Conservation (phyloP, 2,888 invertebrate genomes). For the Hartigia nigra region DNA sequence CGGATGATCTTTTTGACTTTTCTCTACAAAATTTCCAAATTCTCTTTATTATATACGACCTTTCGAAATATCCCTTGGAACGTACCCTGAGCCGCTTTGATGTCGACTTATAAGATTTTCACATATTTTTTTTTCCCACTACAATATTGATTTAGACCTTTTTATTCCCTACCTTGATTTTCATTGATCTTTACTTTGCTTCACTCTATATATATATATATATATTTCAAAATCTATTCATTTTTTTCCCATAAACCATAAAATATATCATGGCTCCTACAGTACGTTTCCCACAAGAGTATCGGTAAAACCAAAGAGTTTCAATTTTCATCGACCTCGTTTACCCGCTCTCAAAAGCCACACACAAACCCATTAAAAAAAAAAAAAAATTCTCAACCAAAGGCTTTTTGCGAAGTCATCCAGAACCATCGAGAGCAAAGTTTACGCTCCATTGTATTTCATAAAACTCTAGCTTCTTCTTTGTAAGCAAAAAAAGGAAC, state of each 20-base stretch:
- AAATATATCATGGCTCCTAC: neutral
- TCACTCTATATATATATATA: neutral
- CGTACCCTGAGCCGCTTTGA: neutral
- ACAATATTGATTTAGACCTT: too few species aligned
- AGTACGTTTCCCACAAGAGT: neutral
- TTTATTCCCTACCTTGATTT: too few species aligned
- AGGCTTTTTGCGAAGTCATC: neutral
- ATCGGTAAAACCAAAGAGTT: neutral
- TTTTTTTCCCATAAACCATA: neutral
- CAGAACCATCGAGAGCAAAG: neutral
- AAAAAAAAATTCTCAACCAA: too few species aligned
- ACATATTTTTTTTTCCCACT: neutral
- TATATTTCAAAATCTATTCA: neutral
- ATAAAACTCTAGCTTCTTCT: neutral
- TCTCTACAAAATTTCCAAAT: neutral
- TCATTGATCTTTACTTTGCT: neutral
- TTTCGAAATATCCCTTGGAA: neutral
- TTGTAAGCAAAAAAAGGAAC: neutral
- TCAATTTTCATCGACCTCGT: neutral
- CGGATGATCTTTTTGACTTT: constrained; percentile 34
- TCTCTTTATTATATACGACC: neutral
- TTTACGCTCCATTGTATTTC: neutral
- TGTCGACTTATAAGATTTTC: neutral
- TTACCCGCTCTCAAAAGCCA: neutral
- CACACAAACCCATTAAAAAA: neutral